Percentiles rank a stretch among this genome's conserved stretches.
These are phyloP conservation scores for Oostethus manadensis DNA, from an alignment of 2,113 vertebrate genomes.

Conservation along the genomic window DNA sequence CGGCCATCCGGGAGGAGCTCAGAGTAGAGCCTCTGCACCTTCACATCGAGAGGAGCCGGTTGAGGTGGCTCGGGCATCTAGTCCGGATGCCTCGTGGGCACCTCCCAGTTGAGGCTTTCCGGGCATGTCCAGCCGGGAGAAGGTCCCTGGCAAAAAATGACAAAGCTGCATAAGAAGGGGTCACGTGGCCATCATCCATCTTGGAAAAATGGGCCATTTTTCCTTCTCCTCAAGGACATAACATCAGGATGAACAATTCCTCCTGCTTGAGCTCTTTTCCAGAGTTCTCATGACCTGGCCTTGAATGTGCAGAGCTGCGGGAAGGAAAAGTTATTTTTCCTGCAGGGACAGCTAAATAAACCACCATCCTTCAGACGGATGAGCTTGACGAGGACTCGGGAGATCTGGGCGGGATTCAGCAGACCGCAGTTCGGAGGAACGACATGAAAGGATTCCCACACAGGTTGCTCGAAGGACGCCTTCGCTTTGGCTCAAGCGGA, in stretches of 20 bases:
- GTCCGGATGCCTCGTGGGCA: too few species aligned
- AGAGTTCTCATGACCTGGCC: constrained; percentile 36
- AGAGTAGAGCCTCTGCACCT: too few species aligned
- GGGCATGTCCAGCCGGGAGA: too few species aligned
- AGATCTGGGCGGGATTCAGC: constrained; percentile 39
- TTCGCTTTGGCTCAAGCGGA: constrained; percentile 38
- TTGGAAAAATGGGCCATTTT: background rate
- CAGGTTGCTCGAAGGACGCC: constrained; percentile 44
- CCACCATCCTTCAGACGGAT: constrained; percentile 26
- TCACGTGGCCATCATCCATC: background rate
- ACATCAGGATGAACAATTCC: constrained; percentile 2
- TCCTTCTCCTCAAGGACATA: constrained; percentile 17
- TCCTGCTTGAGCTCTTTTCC: constrained; percentile 18
- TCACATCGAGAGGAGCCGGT: too few species aligned
- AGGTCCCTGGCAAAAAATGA: too few species aligned
- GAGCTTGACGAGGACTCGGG: constrained; percentile 31
- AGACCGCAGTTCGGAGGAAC: constrained; percentile 37
- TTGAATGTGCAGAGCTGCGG: constrained; percentile 30
- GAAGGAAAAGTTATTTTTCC: constrained; percentile 27
- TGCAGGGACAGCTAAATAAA: constrained; percentile 49
- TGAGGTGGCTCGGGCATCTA: too few species aligned
- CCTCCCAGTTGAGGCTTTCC: too few species aligned
- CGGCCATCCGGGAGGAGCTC: too few species aligned
- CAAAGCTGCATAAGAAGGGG: background rate
- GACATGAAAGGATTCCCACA: constrained; percentile 45